These are phyloP conservation scores for Ormyrus nitidulus DNA, from an alignment of 2,888 invertebrate species.

Conservation along the genomic window DNA sequence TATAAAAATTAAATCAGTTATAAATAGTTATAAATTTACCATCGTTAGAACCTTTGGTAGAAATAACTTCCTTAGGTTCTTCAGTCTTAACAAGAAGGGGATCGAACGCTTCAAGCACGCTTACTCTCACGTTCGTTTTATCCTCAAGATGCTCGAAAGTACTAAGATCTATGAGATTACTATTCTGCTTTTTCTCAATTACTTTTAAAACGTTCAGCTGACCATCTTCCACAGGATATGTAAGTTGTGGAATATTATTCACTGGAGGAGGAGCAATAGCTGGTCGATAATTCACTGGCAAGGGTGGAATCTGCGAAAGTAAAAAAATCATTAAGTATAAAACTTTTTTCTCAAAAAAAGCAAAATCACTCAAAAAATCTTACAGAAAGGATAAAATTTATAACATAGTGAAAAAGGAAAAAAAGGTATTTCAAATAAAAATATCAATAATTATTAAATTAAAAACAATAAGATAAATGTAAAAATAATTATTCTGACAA, in stretches of 20 bases:
- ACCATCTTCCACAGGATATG: constrained; percentile 63
- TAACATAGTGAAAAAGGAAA: too few relatives aligned
- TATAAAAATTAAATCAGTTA: background rate
- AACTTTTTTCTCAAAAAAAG: background rate
- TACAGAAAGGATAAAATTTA: too few relatives aligned
- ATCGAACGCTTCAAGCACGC: constrained; percentile 92
- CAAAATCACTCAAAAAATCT: too few relatives aligned
- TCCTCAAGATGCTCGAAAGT: constrained; percentile 74
- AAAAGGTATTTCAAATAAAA: too few relatives aligned
- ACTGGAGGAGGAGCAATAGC: constrained; percentile 56
- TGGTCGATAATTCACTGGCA: constrained; percentile 71
- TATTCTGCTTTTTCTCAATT: constrained; percentile 76
- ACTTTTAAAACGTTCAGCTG: constrained; percentile 74
- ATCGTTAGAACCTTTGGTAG: constrained; percentile 57
- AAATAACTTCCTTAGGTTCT: constrained; percentile 71
- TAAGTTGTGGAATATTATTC: constrained; percentile 59
- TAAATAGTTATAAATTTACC: constrained; percentile 52
- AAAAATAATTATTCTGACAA: too few relatives aligned
- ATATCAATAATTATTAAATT: too few relatives aligned
- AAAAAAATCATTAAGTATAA: background rate
- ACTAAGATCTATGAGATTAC: constrained; percentile 80
- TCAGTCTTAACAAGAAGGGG: constrained; percentile 83
- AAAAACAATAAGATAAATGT: too few relatives aligned
- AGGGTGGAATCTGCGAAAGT: constrained; percentile 70
- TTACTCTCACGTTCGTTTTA: constrained; percentile 78